Conservation (phyloP, 2,888 invertebrate genomes). For the Polydrusus pterygomalis region DNA sequence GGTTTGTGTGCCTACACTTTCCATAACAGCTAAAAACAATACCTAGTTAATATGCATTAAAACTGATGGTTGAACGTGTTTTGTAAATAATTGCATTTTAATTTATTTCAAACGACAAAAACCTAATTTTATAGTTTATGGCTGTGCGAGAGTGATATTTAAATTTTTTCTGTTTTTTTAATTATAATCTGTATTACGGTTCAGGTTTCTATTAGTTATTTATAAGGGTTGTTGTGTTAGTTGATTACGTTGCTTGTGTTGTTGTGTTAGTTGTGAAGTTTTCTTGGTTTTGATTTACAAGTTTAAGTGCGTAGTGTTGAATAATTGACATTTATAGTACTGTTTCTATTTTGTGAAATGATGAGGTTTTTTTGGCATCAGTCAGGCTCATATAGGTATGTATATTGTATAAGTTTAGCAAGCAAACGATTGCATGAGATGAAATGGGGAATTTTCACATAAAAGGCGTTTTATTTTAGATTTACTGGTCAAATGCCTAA, state of each 20-base stretch:
- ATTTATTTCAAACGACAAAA: neutral
- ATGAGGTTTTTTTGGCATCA: neutral
- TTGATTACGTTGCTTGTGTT: neutral
- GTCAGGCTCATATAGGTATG: neutral
- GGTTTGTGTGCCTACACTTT: neutral
- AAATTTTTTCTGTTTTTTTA: neutral
- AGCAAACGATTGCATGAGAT: too few relatives aligned
- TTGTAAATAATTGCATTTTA: constrained; percentile 5
- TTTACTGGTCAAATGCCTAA: too few relatives aligned
- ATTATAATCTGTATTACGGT: neutral
- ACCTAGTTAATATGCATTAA: neutral
- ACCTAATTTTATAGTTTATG: neutral
- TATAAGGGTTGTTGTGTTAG: neutral
- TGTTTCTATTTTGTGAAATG: neutral
- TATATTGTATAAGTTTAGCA: too few relatives aligned
- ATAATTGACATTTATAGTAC: neutral
- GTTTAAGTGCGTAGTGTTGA: neutral
- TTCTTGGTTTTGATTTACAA: neutral
- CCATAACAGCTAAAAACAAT: constrained; percentile 1
- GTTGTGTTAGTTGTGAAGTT: too few relatives aligned
- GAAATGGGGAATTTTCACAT: too few relatives aligned
- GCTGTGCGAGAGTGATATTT: neutral
- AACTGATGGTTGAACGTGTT: neutral
- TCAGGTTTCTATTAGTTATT: neutral
- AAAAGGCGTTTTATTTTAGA: too few relatives aligned